Conservation (phyloP, 2,113 vertebrate genomes). For the Corapipo altera region DNA sequence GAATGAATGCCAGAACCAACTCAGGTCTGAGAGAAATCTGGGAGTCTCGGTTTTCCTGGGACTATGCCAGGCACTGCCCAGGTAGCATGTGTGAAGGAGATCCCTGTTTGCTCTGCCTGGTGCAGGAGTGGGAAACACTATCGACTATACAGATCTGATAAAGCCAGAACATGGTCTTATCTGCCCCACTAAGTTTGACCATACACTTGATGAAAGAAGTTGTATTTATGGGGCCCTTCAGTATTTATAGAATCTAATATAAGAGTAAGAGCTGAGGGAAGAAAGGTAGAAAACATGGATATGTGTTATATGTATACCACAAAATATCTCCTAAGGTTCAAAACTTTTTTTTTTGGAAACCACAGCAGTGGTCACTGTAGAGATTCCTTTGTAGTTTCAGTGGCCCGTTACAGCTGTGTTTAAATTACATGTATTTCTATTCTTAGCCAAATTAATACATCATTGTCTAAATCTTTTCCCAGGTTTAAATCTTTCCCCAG, state of each 20-base stretch:
- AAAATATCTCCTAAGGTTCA: background rate
- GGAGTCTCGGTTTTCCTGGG: background rate
- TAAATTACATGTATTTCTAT: background rate
- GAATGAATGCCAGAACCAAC: accelerated
- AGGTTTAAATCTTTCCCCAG: background rate
- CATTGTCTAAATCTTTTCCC: background rate
- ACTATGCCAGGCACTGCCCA: background rate
- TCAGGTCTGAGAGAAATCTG: background rate
- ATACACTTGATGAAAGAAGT: background rate
- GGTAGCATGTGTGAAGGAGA: accelerated
- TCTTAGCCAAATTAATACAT: background rate
- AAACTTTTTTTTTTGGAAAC: background rate
- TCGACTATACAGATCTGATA: background rate
- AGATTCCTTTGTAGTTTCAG: background rate
- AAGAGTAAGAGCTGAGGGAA: background rate
- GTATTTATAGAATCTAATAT: background rate
- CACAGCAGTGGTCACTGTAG: accelerated
- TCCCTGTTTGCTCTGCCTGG: background rate
- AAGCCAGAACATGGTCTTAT: background rate
- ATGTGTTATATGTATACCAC: background rate
- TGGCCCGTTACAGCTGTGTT: background rate
- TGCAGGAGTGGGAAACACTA: accelerated
- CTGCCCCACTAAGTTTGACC: background rate
- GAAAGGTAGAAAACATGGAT: background rate
- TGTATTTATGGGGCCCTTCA: background rate